Evolutionary conservation across 2,888 invertebrate species (phyloP), one percentile per base, ranked within the genome.

Genomic region (Cecidostiba fungosa): DNA sequence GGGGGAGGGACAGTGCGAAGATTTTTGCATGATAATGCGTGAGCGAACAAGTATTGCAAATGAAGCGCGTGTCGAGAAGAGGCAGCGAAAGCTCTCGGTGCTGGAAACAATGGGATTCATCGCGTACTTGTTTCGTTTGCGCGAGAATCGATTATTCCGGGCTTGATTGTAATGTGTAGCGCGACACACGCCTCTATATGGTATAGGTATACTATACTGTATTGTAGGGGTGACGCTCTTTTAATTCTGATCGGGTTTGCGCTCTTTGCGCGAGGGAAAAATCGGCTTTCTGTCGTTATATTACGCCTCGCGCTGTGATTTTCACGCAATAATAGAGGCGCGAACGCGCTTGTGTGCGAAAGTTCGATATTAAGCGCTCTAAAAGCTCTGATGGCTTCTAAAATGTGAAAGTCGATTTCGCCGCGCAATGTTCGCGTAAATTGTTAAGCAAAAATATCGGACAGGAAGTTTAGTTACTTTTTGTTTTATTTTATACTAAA

Each of bases 21-120:
- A 70, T 76, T 85, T 82, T 70, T 85, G 85, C 85, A 85, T 77
- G 77, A 77, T 85, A 85, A 85, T 77, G 26, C 4, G 4, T 26
- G 3, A 10, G 32, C 8, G 47, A 73, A 78, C 83, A 83, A 83
- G 59, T 43, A 54, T 16, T 19, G 72, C 77, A 77, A 77, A 77
- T 39, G 59, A 77, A 72, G 23, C 8, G 19, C 26, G 54, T 50
- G 8, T 8, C 32, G 23, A 77, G 29, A 19, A 16, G 66, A 66
- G 36, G 5, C 26, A 5, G 5, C 26, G 66, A 26, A 70, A 70
- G 12, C 70, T 72, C 39, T 36, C 26, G 26, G 29, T 14, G n/a
- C n/a, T n/a, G 66, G 16, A 66, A 66, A 66, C 66, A 66, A 66
- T 66, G 66, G 29, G 14, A 66, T 66, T 66, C 66, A 14, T 66